Percentiles rank a stretch among this genome's conserved stretches.
These are phyloP conservation scores for Artemia sp. DNA, from an alignment of 2,888 invertebrate genomes.

Conservation along the genomic window DNA sequence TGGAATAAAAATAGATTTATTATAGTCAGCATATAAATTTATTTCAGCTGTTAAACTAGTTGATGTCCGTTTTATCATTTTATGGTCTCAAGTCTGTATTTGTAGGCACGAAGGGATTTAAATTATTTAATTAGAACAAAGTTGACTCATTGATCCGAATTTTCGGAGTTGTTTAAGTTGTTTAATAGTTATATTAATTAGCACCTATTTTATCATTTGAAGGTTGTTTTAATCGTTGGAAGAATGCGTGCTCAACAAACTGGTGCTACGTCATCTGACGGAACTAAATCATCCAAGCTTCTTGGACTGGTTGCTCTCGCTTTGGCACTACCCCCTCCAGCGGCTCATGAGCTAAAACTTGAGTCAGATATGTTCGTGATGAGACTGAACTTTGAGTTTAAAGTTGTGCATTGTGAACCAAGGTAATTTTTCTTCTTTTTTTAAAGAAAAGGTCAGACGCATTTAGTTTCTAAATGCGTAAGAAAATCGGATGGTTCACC, in stretches of 20 bases:
- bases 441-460: not conserved
- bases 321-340: conserved; percentile 88
- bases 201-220: conserved; percentile 29
- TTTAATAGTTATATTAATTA: no score
- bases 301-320: conserved; percentile 88
- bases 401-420: conserved; percentile 92
- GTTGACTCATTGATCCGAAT: no score
- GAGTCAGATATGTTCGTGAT: conserved; percentile 94
- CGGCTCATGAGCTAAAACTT: conserved; percentile 85
- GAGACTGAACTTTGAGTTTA: conserved; percentile 83
- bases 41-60: no score
- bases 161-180: no score
- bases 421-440: conserved; percentile 42
- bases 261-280: conserved; percentile 65
- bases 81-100: no score
- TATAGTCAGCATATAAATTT: no score
- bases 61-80: no score
- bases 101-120: no score
- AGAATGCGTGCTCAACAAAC: conserved; percentile 60
- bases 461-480: not conserved
- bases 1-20: no score
- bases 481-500: no score
- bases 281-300: conserved; percentile 66
- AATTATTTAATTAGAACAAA: no score
- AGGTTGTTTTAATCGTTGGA: conserved; percentile 85